phyloP scores from a whole-genome alignment of 2,888 invertebrate genomes.

The Drosophila pseudotakahashii region DNA sequence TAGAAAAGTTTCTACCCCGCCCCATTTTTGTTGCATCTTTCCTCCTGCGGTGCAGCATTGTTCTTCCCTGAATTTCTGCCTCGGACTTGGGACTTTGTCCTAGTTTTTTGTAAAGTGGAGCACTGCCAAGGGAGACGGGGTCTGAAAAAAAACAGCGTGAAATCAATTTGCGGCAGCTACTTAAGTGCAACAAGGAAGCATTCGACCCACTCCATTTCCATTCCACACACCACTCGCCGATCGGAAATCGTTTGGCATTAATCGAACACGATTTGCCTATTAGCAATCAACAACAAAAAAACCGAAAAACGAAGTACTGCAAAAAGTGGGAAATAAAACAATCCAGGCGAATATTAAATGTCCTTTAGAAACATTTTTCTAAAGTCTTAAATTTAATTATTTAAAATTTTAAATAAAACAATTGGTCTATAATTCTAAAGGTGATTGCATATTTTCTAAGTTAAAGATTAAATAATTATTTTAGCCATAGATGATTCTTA shows the following conservation, averaged over 20 bases:
- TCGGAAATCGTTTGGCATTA: conserved; percentile 45
- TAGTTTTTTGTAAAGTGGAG: conserved; percentile 49
- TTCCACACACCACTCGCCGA: conserved; percentile 15
- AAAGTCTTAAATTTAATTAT: too few relatives aligned
- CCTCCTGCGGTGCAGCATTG: conserved; percentile 57
- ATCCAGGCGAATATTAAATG: neutral
- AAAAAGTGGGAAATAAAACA: neutral
- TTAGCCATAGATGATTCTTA: too few relatives aligned
- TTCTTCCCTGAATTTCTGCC: conserved; percentile 14
- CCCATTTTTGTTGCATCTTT: conserved; percentile 28
- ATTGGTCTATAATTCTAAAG: too few relatives aligned
- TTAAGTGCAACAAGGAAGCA: conserved; percentile 66
- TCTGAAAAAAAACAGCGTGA: conserved; percentile 58
- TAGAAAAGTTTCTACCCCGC: conserved; percentile 20
- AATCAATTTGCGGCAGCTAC: conserved; percentile 79
- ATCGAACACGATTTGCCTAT: conserved; percentile 72
- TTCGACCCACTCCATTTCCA: conserved; percentile 38
- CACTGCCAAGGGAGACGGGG: conserved; percentile 43
- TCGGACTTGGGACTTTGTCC: conserved; percentile 27
- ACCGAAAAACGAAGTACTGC: conserved; percentile 1
- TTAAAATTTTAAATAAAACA: too few relatives aligned
- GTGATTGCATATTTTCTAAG: too few relatives aligned
- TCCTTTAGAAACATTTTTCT: neutral
- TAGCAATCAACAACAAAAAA: conserved; percentile 45
- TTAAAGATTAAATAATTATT: too few relatives aligned